These are phyloP conservation scores for silkworm (Bombyx mori) DNA, from an alignment of 1,140 invertebrate genomes.

Conservation along the genomic window DNA sequence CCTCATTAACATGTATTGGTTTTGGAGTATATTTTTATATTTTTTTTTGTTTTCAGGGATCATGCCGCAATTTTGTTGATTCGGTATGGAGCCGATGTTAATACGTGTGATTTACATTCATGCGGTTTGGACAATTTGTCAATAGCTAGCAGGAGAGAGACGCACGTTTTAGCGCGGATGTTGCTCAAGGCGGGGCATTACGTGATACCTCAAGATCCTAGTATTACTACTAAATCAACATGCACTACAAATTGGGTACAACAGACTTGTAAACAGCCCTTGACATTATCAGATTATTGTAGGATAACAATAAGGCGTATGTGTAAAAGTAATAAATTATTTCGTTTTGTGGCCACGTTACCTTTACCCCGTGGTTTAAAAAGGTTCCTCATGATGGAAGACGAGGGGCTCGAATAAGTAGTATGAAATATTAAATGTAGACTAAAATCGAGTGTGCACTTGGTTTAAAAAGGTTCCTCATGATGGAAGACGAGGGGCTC, in stretches of 20 bases:
- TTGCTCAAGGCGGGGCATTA: slow-evolving; percentile 59
- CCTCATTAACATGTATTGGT: not conserved
- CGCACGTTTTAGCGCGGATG: slow-evolving; percentile 39
- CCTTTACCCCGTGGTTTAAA: slow-evolving; percentile 57
- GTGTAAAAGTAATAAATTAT: slow-evolving; percentile 30
- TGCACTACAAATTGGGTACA: slow-evolving; percentile 36
- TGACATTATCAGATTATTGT: slow-evolving; percentile 42
- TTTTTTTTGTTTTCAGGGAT: slow-evolving; percentile 40
- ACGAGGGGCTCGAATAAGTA: slow-evolving; percentile 29
- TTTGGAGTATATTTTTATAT: not conserved
- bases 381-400: slow-evolving; percentile 61
- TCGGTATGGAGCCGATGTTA: slow-evolving; percentile 64
- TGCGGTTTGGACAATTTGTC: slow-evolving; percentile 61
- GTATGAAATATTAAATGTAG: not conserved
- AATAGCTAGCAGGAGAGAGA: slow-evolving; percentile 44
- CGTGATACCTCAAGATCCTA: slow-evolving; percentile 21
- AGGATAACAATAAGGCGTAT: slow-evolving; percentile 44
- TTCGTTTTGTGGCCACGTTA: slow-evolving; percentile 33
- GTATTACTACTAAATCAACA: slow-evolving; percentile 18
- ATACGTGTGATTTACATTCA: slow-evolving; percentile 50
- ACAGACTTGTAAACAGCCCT: slow-evolving; percentile 33
- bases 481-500: slow-evolving; percentile 55
- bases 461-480: slow-evolving; percentile 55
- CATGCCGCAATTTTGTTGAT: slow-evolving; percentile 52
- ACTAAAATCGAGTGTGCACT: not conserved